These are phyloP conservation scores for Conchocele bisecta DNA, from an alignment of 2,888 invertebrate species.

Conservation along the genomic window DNA sequence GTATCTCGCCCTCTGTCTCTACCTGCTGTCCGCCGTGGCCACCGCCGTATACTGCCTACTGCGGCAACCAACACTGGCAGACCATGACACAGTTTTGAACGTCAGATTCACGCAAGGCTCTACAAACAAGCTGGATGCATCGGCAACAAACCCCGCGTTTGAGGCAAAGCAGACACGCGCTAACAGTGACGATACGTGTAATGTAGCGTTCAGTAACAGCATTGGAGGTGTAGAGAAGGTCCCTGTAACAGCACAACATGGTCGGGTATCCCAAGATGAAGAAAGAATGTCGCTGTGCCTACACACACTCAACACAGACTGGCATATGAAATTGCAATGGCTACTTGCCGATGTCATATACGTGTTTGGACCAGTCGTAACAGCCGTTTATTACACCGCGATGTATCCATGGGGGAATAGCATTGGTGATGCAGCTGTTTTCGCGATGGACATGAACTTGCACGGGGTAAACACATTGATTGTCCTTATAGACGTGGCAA, in stretches of 20 bases:
- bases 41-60: slow-evolving; percentile 38
- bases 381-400: slow-evolving; percentile 71
- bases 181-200: no score
- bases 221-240: no score
- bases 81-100: no score
- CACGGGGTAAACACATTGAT: slow-evolving; percentile 70
- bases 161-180: no score
- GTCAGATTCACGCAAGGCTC: no score
- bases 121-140: no score
- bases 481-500: slow-evolving; percentile 64
- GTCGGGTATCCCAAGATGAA: no score
- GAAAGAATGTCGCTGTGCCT: no score
- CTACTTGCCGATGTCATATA: slow-evolving; percentile 64
- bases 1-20: slow-evolving; percentile 70
- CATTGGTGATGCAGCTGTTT: slow-evolving; percentile 20
- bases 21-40: slow-evolving; percentile 62
- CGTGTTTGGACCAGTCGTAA: slow-evolving; percentile 67
- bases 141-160: no score
- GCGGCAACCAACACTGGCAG: no score
- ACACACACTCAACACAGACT: slow-evolving; percentile 26
- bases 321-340: slow-evolving; percentile 74
- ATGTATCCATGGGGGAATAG: slow-evolving; percentile 67
- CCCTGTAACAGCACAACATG: no score
- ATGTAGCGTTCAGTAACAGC: no score
- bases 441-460: slow-evolving; percentile 64